Conservation (phyloP, 1,140 invertebrate species). For the Drosophila ercepeae region DNA sequence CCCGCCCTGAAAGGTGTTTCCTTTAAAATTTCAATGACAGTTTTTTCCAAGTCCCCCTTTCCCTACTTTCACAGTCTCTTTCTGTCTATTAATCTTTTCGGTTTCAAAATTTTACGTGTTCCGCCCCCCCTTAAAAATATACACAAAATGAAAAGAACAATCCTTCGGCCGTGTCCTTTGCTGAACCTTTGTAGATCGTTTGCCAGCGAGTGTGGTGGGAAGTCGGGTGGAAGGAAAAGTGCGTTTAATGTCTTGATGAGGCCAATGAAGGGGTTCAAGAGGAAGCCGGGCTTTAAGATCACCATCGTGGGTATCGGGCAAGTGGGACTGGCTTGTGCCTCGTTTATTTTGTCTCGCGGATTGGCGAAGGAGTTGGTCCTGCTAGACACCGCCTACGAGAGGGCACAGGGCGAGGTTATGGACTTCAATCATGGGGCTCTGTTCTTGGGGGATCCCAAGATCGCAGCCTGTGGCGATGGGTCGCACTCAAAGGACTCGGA, state of each 20-base stretch:
- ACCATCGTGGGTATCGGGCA: conserved; percentile 42
- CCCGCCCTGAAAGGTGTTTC: no score
- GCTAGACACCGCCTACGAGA: conserved; percentile 22
- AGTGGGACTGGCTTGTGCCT: conserved; percentile 35
- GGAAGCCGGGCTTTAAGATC: conserved; percentile 9
- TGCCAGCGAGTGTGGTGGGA: background rate
- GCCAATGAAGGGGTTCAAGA: conserved; percentile 3
- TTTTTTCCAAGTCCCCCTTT: background rate
- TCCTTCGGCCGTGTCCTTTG: background rate
- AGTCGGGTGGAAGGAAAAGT: conserved; percentile 2
- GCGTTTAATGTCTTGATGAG: background rate
- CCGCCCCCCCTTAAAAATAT: background rate
- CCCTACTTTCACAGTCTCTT: background rate
- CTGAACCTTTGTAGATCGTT: background rate
- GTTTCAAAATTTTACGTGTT: background rate
- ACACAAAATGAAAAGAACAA: background rate
- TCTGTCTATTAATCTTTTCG: background rate
- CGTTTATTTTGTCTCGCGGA: conserved; percentile 22
- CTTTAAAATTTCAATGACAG: no score
- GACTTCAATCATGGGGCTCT: conserved; percentile 42
- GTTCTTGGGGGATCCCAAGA: conserved; percentile 26
- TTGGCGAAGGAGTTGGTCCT: conserved; percentile 33
- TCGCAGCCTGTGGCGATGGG: conserved; percentile 86
- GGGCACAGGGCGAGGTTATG: conserved; percentile 27
- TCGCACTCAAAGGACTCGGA: conserved; percentile 89